These are phyloP conservation scores for Drosophila nr. perissopoda DNA, from an alignment of 2,888 invertebrate species.

Conservation along the genomic window DNA sequence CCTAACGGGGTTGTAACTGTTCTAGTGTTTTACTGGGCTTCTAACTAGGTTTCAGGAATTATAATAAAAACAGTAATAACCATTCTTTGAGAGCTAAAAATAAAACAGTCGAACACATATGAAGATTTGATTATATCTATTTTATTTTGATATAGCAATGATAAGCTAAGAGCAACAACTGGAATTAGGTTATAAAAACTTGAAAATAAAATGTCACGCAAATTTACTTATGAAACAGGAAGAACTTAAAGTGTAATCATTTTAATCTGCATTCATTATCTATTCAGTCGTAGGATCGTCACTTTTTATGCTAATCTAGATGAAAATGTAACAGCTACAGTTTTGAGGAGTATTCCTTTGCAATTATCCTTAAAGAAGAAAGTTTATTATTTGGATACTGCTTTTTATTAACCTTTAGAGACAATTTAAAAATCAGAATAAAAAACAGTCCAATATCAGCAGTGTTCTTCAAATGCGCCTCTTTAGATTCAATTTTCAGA, in stretches of 20 bases:
- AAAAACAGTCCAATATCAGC: neutral
- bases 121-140: neutral
- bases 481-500: neutral
- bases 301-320: rapidly evolving
- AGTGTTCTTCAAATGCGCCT: neutral
- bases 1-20: neutral
- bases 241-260: too few relatives aligned
- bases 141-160: neutral
- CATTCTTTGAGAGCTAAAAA: neutral
- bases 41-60: neutral
- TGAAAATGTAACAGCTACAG: neutral
- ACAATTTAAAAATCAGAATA: neutral
- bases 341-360: neutral
- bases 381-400: neutral
- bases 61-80: neutral
- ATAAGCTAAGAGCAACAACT: neutral
- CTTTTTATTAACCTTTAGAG: neutral
- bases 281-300: neutral
- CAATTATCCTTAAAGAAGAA: neutral
- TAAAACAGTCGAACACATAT: neutral
- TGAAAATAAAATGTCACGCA: neutral
- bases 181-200: neutral
- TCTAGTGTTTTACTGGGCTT: neutral
- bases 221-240: too few relatives aligned
- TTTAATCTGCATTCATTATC: neutral